Evolutionary conservation across 2,797 vertebrate genomes (phyloP), one percentile per base, ranked within the genome.

Genomic region (Heteromormyrus szaboi): DNA sequence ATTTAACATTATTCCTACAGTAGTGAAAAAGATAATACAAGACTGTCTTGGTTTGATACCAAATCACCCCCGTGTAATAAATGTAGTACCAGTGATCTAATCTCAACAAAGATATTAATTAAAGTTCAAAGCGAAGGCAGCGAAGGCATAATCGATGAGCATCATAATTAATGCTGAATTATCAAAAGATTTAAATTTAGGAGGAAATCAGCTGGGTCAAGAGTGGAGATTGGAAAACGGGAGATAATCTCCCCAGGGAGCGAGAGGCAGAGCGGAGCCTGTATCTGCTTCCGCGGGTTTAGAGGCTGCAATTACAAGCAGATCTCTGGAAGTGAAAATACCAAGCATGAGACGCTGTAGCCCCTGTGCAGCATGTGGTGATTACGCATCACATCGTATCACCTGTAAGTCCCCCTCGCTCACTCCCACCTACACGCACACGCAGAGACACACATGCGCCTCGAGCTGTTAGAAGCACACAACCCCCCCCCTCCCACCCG

Each of bases 151-250:
- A 79, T 46, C 44, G n/a, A 84, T 22, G 44, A 50, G 46, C 3
- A n/a, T 37, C 19, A 25, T 46, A 50, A 84, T 46, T 84, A 46
- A 81, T 81, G 44, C 44, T 50, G 46, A 84, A 46, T 84, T 84
- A 50, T 22, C 41, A 84, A 84, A 48, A 84, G 41, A 50, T 50
- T 84, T 84, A 50, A 50, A 84, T 50, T 84, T 46, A 50, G 19
- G 79, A 48, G 79, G 79, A 84, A 84, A 11, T 84, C 46, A 84
- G 72, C 72, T 79, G 72, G 33, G 72, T 44, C 29, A 79, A 79
- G 33, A 17, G 37, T 0, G 68, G 33, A 76, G 68, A 76, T 68
- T 33, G 37, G 37, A 79, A 41, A 79, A 37, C 1, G 72, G 0
- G 17, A 79, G 12, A 79, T 41, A 6, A 37, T 8, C 72, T 76